Percentiles rank a stretch among this genome's conserved stretches.
These are phyloP conservation scores for Eospalax fontanierii DNA, from an alignment of 2,797 vertebrate genomes.

Conservation along the genomic window DNA sequence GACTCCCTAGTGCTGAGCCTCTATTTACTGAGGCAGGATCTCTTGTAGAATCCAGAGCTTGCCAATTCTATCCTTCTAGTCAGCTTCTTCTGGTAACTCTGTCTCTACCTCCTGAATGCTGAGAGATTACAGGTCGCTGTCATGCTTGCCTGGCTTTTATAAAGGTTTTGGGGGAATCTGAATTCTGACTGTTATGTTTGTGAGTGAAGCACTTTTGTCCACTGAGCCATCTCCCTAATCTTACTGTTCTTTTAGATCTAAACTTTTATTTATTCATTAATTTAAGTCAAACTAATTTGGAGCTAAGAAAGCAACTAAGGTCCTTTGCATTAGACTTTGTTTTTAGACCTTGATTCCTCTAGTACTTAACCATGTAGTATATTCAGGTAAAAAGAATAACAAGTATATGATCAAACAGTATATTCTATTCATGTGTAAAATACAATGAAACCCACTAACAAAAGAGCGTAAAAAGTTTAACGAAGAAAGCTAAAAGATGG, in stretches of 20 bases:
- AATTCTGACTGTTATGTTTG: too few relatives aligned
- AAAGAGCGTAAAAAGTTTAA: not conserved
- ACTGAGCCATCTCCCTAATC: not conserved
- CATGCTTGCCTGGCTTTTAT: too few relatives aligned
- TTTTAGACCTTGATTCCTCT: slow-evolving; percentile 2
- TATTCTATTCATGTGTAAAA: not conserved
- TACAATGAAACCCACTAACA: not conserved
- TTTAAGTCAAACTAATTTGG: slow-evolving; percentile 55
- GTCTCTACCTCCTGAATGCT: not conserved
- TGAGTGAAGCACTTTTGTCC: not conserved
- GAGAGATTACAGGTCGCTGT: too few relatives aligned
- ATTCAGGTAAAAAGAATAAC: not conserved
- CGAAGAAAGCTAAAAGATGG: slow-evolving; percentile 38
- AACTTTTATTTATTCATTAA: not conserved
- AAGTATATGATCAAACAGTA: not conserved
- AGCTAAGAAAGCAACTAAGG: slow-evolving; percentile 53
- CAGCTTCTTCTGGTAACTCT: not conserved
- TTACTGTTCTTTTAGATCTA: not conserved
- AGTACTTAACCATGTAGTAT: not conserved
- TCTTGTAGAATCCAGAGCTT: not conserved
- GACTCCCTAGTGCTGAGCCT: too few relatives aligned
- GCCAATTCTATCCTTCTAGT: not conserved
- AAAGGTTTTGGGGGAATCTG: not conserved
- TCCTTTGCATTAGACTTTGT: slow-evolving; percentile 2
- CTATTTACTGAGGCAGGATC: not conserved